A percentile compares a stretch with the other conserved stretches of the same genome.
Conservation (phyloP, 2,797 vertebrate species). For the Champsocephalus gunnari region DNA sequence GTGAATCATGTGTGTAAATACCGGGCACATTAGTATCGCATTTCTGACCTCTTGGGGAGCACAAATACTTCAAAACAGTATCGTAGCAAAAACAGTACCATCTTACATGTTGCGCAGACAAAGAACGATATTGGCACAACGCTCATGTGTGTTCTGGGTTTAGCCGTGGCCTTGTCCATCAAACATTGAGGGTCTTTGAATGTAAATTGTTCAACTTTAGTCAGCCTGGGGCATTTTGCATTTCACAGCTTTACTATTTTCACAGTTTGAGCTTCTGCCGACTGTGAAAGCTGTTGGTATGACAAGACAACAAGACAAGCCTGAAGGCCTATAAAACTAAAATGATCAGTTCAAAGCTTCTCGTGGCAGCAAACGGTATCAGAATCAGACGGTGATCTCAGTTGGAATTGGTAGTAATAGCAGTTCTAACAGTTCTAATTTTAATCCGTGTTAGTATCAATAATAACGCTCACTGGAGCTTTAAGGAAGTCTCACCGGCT, state of each 20-base stretch:
- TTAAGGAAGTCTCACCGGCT: constrained; percentile 12
- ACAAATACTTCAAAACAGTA: neutral
- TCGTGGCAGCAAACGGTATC: neutral
- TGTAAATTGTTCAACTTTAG: neutral
- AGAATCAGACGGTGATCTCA: neutral
- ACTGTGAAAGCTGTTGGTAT: neutral
- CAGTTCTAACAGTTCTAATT: neutral
- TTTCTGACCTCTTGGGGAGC: neutral
- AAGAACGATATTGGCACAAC: neutral
- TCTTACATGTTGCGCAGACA: neutral
- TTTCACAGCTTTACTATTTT: neutral
- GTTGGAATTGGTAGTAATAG: neutral
- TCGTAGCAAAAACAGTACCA: neutral
- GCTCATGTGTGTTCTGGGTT: neutral
- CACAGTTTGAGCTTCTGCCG: neutral
- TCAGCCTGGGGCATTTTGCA: neutral
- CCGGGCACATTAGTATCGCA: neutral
- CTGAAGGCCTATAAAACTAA: neutral
- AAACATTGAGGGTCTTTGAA: neutral
- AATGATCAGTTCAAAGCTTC: neutral
- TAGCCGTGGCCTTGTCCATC: neutral
- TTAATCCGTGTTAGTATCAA: constrained; percentile 1
- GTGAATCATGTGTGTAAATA: neutral
- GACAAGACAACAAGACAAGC: neutral
- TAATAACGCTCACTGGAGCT: constrained; percentile 10